Evolutionary conservation across 2,113 vertebrate species (phyloP), one percentile per base, ranked within the genome.

Genomic region (Festucalex cinctus): DNA sequence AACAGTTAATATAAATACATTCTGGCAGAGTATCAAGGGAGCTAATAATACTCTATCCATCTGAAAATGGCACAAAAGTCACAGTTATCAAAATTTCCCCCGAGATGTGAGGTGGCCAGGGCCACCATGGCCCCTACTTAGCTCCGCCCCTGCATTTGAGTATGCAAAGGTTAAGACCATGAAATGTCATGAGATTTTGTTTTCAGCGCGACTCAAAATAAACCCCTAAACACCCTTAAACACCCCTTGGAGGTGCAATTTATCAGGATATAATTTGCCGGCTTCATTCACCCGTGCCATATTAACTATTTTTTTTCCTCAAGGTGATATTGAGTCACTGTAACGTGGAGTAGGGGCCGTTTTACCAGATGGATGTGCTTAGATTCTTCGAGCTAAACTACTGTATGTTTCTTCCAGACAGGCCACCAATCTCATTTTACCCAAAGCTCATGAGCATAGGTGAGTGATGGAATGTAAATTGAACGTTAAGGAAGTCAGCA

Each of bases 361-460:
- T 59, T 20, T n/a, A 20, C 17, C 57, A 37, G 57, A 60, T 36
- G 35, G 58, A 60, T 37, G 35, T 32, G 24, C 26, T 32, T 57
- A 54, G 51, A 26, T 54, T 54, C 12, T 54, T 54, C 8, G 54
- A 32, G 54, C 51, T 54, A 54, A 28, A 16, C 9, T 32, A 57
- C 54, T 57, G 26, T 32, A 57, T 14, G 54, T 57, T 57, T 57
- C 26, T 57, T 57, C 26, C 26, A 57, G 54, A 17, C 26, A 26
- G 9, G 54, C 26, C 26, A 57, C 54, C 58, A 60, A 60, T 60
- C 58, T 60, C 58, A 39, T 60, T 60, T 60, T 13, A 60, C 10
- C 10, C 58, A 60, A 60, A 60, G 58, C 58, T 60, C 58, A 60
- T 60, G 58, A 60, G 58, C 58, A 60, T 60, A 37, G 58, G 58